Percentiles rank a stretch among this genome's conserved stretches.
These are phyloP conservation scores for Oophaga sylvatica DNA, from an alignment of 2,797 vertebrate genomes.

Conservation along the genomic window DNA sequence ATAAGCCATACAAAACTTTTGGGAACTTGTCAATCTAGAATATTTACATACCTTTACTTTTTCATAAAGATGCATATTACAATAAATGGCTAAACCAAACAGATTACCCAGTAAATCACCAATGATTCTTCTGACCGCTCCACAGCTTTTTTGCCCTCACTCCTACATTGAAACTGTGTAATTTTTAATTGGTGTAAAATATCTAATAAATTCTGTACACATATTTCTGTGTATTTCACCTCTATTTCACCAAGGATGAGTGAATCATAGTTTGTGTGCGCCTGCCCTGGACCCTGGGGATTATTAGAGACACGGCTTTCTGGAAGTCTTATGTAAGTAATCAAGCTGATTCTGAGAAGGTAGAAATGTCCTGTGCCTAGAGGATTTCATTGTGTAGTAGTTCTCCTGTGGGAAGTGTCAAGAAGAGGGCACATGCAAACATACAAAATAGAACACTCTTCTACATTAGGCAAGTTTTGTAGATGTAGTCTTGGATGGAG, in stretches of 20 bases:
- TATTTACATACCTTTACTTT: background rate
- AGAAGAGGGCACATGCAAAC: background rate
- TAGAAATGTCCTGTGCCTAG: background rate
- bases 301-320: background rate
- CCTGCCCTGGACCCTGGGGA: background rate
- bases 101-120: background rate
- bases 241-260: background rate
- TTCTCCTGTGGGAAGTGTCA: constrained; percentile 16
- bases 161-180: background rate
- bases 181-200: background rate
- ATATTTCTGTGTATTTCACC: background rate
- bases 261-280: constrained; percentile 6
- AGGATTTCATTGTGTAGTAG: constrained; percentile 8
- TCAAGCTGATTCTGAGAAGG: background rate
- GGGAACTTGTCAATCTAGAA: background rate
- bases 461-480: background rate
- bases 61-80: background rate
- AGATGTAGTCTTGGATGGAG: background rate
- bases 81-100: background rate
- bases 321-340: background rate
- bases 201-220: background rate
- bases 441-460: background rate
- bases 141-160: too few species aligned
- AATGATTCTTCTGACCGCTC: too few species aligned
- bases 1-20: background rate